Evolutionary conservation across 35 echinoderm and acorn worm species (phyloP).

Genomic region (Ophioderma brevispina): DNA sequence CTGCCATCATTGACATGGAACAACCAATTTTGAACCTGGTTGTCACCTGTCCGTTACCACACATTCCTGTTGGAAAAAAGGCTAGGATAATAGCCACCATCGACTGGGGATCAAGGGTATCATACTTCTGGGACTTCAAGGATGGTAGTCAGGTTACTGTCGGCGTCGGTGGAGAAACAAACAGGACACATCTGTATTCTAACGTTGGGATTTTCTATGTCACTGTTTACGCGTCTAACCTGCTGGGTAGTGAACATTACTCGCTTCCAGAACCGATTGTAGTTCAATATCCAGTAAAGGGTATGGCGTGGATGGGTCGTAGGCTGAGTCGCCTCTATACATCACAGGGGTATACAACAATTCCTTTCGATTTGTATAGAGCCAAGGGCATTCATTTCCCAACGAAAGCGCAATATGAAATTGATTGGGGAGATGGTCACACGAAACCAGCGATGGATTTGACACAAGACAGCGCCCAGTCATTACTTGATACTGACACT

Average conservation of each 20-base stretch:
- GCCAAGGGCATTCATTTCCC: slow-evolving; percentile 68
- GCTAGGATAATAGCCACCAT: slow-evolving; percentile 51
- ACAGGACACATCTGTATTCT: slow-evolving; percentile 61
- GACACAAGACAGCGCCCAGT: slow-evolving; percentile 22
- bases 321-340: slow-evolving; percentile 62
- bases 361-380: slow-evolving; percentile 70
- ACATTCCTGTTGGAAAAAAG: slow-evolving; percentile 56
- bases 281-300: slow-evolving; percentile 75
- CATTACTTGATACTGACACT: slow-evolving; percentile 52
- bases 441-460: slow-evolving; percentile 5
- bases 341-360: slow-evolving; percentile 35
- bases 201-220: slow-evolving; percentile 68
- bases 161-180: slow-evolving; percentile 23
- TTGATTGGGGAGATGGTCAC: slow-evolving; percentile 79
- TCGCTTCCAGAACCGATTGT: slow-evolving; percentile 51
- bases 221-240: slow-evolving; percentile 65
- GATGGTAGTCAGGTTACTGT: slow-evolving; percentile 58
- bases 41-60: slow-evolving; percentile 36
- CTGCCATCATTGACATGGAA: slow-evolving; percentile 82
- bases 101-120: slow-evolving; percentile 84
- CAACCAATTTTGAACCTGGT: slow-evolving; percentile 59
- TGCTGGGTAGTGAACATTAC: slow-evolving; percentile 53
- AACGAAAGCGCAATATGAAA: slow-evolving; percentile 54
- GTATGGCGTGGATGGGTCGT: slow-evolving; percentile 66
- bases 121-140: slow-evolving; percentile 81